Evolutionary conservation across 2,888 invertebrate species (phyloP).

Genomic region (Lysandra coridon): DNA sequence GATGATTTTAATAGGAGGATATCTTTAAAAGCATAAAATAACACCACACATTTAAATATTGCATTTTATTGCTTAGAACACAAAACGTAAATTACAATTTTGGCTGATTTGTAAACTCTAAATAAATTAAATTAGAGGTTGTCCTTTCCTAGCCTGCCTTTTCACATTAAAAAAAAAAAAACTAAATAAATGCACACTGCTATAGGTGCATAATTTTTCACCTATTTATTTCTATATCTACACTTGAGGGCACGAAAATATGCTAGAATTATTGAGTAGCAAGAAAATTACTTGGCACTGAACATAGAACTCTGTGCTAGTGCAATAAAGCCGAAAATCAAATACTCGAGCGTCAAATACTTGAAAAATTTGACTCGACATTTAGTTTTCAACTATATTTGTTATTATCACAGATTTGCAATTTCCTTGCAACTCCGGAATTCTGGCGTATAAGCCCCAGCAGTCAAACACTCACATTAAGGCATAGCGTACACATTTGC

Average conservation of each 20-base stretch:
- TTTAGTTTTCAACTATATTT: background rate
- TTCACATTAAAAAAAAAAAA: background rate
- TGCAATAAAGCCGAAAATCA: background rate
- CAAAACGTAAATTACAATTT: conserved; percentile 33
- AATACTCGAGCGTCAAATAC: no score
- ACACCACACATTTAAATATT: conserved; percentile 7
- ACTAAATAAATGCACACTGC: background rate
- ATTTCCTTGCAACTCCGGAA: background rate
- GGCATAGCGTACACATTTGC: background rate
- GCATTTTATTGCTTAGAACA: conserved; percentile 29
- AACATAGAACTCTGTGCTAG: no score
- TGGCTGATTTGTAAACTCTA: conserved; percentile 27
- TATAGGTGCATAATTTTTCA: background rate
- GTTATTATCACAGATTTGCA: background rate
- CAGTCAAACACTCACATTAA: background rate
- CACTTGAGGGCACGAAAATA: background rate
- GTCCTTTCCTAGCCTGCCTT: background rate
- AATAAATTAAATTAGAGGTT: conserved; percentile 28
- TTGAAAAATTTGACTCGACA: no score
- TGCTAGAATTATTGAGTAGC: no score
- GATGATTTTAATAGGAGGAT: no score
- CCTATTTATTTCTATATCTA: background rate
- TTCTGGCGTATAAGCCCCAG: background rate
- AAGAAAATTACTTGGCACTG: background rate
- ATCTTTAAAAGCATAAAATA: background rate